Evolutionary conservation across 2,888 invertebrate genomes (phyloP).

Genomic region (Drosophila bunnanda): DNA sequence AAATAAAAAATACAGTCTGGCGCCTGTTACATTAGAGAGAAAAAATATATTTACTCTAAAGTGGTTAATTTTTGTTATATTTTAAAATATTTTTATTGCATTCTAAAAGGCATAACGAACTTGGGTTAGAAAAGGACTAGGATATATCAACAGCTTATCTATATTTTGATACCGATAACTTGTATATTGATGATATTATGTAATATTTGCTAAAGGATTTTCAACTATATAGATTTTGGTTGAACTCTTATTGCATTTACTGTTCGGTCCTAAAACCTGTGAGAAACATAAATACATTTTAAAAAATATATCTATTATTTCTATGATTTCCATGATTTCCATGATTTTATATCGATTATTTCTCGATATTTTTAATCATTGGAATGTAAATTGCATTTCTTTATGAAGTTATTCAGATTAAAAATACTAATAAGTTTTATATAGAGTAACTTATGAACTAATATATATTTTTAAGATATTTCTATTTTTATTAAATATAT

Average conservation of each 20-base stretch:
- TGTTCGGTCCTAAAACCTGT: no score
- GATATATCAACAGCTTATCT: neutral
- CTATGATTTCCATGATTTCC: neutral
- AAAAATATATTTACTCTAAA: neutral
- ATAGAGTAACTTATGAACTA: no score
- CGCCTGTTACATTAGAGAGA: constrained; percentile 5
- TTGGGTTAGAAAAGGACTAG: neutral
- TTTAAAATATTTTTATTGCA: no score
- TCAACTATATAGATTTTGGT: neutral
- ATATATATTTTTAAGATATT: no score
- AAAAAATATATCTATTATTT: neutral
- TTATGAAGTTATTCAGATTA: no score
- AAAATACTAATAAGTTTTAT: neutral
- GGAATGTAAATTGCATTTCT: neutral
- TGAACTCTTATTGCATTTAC: neutral
- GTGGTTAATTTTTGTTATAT: neutral
- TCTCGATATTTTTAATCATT: neutral
- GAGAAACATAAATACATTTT: neutral
- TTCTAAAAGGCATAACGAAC: neutral
- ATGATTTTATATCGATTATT: neutral
- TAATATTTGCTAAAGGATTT: no score
- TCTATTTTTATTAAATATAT: no score
- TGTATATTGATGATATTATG: no score
- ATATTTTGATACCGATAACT: neutral
- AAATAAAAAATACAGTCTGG: constrained; percentile 8